Conservation (phyloP, 1,140 invertebrate species). For the Hylyphantes graminicola region DNA sequence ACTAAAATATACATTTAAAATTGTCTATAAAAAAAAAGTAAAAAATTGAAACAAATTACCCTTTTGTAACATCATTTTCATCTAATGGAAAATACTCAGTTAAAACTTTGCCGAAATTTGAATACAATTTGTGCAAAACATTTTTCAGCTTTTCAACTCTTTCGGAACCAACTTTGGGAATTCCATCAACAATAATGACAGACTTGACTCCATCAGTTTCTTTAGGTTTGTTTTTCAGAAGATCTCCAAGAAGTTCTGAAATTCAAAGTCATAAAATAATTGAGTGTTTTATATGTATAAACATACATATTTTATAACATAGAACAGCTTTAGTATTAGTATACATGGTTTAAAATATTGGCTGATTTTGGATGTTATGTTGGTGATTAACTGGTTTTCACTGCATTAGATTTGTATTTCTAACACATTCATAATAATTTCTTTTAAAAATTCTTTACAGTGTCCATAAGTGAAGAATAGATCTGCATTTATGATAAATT, state of each 20-base stretch:
- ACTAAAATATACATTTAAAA: no score
- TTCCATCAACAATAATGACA: conserved; percentile 95
- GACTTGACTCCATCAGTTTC: conserved; percentile 96
- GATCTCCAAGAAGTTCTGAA: conserved; percentile 88
- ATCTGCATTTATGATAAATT: no score
- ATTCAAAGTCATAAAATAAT: conserved; percentile 63
- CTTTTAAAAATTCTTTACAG: no score
- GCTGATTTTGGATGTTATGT: no score
- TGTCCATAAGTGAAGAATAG: no score
- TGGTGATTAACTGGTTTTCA: no score
- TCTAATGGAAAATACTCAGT: conserved; percentile 90
- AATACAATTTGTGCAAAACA: conserved; percentile 92
- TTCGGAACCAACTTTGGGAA: conserved; percentile 92
- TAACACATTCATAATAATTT: no score
- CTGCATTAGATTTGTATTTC: no score
- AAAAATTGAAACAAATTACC: conserved; percentile 70
- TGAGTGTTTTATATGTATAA: neutral
- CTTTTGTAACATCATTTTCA: conserved; percentile 87
- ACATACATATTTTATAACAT: neutral
- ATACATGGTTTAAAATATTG: no score
- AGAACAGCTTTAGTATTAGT: no score
- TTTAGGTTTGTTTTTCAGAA: conserved; percentile 86
- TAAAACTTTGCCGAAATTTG: conserved; percentile 89
- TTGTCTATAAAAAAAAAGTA: conserved; percentile 1
- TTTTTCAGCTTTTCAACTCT: conserved; percentile 91